Evolutionary conservation across 1,140 invertebrate species (phyloP).

Genomic region (Branchinecta lindahli): DNA sequence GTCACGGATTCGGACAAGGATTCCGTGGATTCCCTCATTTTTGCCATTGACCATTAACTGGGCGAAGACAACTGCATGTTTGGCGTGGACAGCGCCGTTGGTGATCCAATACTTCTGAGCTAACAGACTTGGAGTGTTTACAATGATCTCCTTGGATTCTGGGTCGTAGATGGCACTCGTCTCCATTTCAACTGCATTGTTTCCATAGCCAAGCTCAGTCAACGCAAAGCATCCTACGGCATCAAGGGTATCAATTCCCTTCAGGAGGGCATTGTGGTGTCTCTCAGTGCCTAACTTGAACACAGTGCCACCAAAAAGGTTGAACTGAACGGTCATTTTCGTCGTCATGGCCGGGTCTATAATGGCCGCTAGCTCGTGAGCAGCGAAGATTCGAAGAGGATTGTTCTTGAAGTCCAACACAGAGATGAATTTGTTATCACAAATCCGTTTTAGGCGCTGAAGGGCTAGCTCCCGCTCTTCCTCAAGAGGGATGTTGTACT

Average conservation of each 20-base stretch:
- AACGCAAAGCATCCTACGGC: conserved; percentile 31
- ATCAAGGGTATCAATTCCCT: conserved; percentile 29
- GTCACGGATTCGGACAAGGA: conserved; percentile 30
- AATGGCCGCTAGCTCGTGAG: conserved; percentile 30
- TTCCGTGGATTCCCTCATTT: conserved; percentile 28
- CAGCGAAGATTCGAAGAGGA: conserved; percentile 29
- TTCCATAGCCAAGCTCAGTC: conserved; percentile 31
- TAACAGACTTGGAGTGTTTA: conserved; percentile 28
- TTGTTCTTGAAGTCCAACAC: conserved; percentile 30
- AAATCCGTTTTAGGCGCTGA: conserved; percentile 27
- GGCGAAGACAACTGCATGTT: conserved; percentile 30
- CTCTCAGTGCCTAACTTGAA: conserved; percentile 30
- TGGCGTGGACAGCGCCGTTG: conserved; percentile 31
- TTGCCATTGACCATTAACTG: conserved; percentile 25
- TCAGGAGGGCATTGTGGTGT: conserved; percentile 28
- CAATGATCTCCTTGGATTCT: conserved; percentile 26
- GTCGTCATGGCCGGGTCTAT: conserved; percentile 31
- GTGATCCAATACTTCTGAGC: conserved; percentile 33
- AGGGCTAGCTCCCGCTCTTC: conserved; percentile 30
- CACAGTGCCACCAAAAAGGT: conserved; percentile 31
- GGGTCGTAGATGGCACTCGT: conserved; percentile 29
- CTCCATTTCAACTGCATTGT: conserved; percentile 33
- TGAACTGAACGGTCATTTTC: conserved; percentile 34
- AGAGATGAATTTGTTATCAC: conserved; percentile 29
- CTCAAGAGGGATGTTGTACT: conserved; percentile 28